phyloP scores from a whole-genome alignment of 2,888 invertebrate genomes.

The Harmothoe impar region DNA sequence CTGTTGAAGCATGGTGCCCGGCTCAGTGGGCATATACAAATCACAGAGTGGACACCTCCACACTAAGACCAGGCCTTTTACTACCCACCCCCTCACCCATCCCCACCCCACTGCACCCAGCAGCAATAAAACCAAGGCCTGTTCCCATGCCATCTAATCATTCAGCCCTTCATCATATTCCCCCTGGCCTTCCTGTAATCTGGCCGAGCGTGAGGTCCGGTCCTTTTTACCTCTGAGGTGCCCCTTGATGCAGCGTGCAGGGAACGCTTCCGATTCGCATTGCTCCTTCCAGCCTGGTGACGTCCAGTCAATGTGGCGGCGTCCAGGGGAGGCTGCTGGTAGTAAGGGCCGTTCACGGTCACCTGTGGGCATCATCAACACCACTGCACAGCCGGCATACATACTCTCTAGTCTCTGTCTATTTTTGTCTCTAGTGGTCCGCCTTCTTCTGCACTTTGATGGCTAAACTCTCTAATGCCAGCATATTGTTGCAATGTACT shows the following conservation, averaged over 20 bases:
- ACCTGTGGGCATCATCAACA: neutral
- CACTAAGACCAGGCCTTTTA: neutral
- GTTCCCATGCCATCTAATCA: slow-evolving; percentile 50
- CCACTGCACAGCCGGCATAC: neutral
- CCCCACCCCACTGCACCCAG: neutral
- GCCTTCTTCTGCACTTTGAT: neutral
- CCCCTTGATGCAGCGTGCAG: neutral
- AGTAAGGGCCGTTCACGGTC: neutral
- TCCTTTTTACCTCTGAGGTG: neutral
- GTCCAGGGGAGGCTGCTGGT: neutral
- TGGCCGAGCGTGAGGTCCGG: slow-evolving; percentile 16
- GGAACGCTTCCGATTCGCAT: slow-evolving; percentile 34
- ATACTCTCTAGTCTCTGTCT: neutral
- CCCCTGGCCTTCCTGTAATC: slow-evolving; percentile 26
- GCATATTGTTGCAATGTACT: too few species aligned
- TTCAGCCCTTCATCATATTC: slow-evolving; percentile 52
- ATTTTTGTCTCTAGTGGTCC: neutral
- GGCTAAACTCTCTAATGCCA: too few species aligned
- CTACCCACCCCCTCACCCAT: neutral
- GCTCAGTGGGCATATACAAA: slow-evolving; percentile 29
- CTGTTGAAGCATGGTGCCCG: neutral
- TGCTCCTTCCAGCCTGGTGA: neutral
- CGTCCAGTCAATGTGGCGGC: neutral
- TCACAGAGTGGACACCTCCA: neutral
- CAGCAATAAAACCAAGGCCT: slow-evolving; percentile 21